A percentile compares a stretch with the other conserved stretches of the same genome.
These are phyloP conservation scores for Pteropus alecto DNA, from an alignment of 2,113 vertebrate species.

Conservation along the genomic window DNA sequence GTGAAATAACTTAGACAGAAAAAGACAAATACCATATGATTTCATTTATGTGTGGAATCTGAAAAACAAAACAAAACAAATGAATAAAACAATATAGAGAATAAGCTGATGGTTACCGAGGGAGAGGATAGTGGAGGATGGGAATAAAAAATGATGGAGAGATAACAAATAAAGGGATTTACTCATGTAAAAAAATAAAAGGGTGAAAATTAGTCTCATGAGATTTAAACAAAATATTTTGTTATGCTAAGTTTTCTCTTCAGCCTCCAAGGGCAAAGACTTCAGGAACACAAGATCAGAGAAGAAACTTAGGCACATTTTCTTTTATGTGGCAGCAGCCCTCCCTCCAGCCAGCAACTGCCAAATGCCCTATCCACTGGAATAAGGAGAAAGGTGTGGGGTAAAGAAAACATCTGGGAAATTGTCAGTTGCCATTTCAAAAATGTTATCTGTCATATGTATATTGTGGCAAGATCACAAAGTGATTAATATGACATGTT, in stretches of 20 bases:
- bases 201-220: neutral
- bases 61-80: too few species aligned
- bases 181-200: too few species aligned
- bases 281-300: neutral
- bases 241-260: neutral
- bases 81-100: too few species aligned
- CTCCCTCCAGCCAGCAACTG: neutral
- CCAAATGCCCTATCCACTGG: neutral
- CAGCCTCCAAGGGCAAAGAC: neutral
- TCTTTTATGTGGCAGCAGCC: neutral
- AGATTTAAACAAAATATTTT: constrained; percentile 7
- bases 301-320: neutral
- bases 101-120: too few species aligned
- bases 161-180: too few species aligned
- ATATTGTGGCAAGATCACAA: neutral
- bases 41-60: too few species aligned
- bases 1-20: too few species aligned
- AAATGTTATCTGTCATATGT: neutral
- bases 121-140: too few species aligned
- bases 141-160: too few species aligned
- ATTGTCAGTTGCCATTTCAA: neutral
- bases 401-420: neutral
- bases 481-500: neutral
- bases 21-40: too few species aligned
- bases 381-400: neutral